Conservation (phyloP, 2,113 vertebrate species). For the Corydoras sp. region DNA sequence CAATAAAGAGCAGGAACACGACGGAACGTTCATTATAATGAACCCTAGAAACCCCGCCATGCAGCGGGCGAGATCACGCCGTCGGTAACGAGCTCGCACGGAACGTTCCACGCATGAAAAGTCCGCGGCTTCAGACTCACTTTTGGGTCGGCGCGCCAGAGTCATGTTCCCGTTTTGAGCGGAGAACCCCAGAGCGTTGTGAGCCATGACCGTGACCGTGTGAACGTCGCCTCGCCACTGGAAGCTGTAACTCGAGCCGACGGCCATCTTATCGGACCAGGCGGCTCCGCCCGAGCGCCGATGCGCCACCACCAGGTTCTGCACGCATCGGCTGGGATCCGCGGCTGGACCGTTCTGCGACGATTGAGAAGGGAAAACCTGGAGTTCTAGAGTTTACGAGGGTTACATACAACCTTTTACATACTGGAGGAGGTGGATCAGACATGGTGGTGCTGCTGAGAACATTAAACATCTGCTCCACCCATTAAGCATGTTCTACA, state of each 20-base stretch:
- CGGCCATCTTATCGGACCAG: constrained; percentile 53
- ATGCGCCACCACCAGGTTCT: constrained; percentile 67
- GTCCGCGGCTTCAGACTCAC: constrained; percentile 49
- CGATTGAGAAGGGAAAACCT: constrained; percentile 23
- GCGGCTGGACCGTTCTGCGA: constrained; percentile 63
- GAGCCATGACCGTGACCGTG: constrained; percentile 70
- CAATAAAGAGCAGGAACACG: not conserved
- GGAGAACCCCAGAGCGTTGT: constrained; percentile 79
- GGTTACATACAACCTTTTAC: too few species aligned
- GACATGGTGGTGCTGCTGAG: too few species aligned
- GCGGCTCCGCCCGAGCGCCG: constrained; percentile 47
- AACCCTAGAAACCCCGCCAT: not conserved
- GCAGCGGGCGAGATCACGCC: not conserved
- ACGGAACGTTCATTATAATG: not conserved
- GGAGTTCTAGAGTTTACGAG: not conserved
- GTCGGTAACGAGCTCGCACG: not conserved
- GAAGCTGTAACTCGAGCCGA: constrained; percentile 69
- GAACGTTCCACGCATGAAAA: not conserved
- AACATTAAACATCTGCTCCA: too few species aligned
- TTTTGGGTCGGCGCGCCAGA: constrained; percentile 66
- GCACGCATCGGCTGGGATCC: constrained; percentile 70
- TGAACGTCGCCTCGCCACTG: constrained; percentile 68
- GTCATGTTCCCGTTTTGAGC: constrained; percentile 76
- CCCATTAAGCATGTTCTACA: too few species aligned
- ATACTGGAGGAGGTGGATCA: too few species aligned